Base-by-base conservation (phyloP, 2,113 vertebrate species). In the Peucedramus taeniatus region DNA sequence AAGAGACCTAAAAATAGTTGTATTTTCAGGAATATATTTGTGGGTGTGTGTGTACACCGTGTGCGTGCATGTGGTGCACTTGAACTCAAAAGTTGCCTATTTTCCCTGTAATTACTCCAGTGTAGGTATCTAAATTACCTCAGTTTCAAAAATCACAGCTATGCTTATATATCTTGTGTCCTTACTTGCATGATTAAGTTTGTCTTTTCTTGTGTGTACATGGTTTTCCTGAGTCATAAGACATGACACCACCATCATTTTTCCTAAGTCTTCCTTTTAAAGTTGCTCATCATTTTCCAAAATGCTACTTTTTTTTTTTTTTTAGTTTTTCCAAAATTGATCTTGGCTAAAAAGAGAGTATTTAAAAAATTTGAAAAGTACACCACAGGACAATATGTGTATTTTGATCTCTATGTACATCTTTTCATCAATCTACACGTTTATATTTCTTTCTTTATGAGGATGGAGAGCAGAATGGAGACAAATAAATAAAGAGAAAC, bases 401-500 rank as follows among this genome's bases (percentile, higher is more conserved):
- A 71, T 96, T 96, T 96, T 90, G n/a, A 89, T 84, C 44, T 94
- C 51, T 75, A 0, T 2, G 1, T 61, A 64, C 49, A 49, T 91
- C 19, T 93, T 94, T 93, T 87, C 37, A 75, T 81, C 2, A 22
- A 77, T 83, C 65, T 68, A 17, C 51, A 51, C 0, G 1, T 89
- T 93, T 94, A 15, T 84, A 28, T 80, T 87, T 89, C 68, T 93
- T 85, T 91, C 83, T 92, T 96, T 88, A 28, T 45, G 31, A 49
- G 44, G 23, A 87, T 4, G 8, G 82, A 83, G 68, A 89, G 40
- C 60, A 84, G 61, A 93, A 87, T 60, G 64, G 79, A 94, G 90
- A 89, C 69, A 96, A 96, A 94, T 95, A 94, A 93, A 93, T 93
- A 71, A 85, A 77, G 89, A 92, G 78, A 91, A 92, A 89, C 75